A percentile compares a stretch with the other conserved stretches of the same genome.
phyloP scores from a whole-genome alignment of 35 echinoderm and acorn worm species.

The Apostichopus japonicus region DNA sequence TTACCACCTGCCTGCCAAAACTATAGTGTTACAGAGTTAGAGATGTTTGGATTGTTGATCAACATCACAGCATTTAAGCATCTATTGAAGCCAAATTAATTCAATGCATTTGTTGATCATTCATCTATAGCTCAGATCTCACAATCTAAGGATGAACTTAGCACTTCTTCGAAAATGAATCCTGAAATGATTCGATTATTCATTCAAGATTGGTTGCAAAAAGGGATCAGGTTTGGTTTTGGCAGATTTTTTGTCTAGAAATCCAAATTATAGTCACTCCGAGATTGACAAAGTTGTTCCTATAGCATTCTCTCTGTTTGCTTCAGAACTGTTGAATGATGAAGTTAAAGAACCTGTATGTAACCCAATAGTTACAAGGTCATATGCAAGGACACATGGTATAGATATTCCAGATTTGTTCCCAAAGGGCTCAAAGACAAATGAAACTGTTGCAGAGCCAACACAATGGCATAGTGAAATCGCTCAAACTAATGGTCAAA shows the following conservation, averaged over 20 bases:
- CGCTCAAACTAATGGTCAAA: not conserved
- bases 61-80: not conserved
- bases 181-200: conserved; percentile 42
- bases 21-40: too few relatives aligned
- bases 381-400: conserved; percentile 33
- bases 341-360: not conserved
- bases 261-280: not conserved
- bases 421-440: conserved; percentile 15
- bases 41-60: too few relatives aligned
- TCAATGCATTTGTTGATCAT: conserved; percentile 52
- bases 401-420: conserved; percentile 37
- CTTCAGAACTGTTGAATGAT: not conserved
- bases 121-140: conserved; percentile 55
- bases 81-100: conserved; percentile 43
- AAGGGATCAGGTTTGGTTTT: not conserved
- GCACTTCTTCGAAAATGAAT: conserved; percentile 1
- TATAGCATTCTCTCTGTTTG: not conserved
- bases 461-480: not conserved
- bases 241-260: not conserved
- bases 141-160: conserved; percentile 40
- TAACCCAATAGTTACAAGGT: conserved; percentile 10
- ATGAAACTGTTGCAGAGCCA: not conserved
- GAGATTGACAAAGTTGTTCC: conserved; percentile 38
- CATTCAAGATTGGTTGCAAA: not conserved
- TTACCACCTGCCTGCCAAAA: too few relatives aligned